Evolutionary conservation across 2,797 vertebrate genomes (phyloP), one percentile per base, ranked within the genome.

Genomic region (Erithacus rubecula): DNA sequence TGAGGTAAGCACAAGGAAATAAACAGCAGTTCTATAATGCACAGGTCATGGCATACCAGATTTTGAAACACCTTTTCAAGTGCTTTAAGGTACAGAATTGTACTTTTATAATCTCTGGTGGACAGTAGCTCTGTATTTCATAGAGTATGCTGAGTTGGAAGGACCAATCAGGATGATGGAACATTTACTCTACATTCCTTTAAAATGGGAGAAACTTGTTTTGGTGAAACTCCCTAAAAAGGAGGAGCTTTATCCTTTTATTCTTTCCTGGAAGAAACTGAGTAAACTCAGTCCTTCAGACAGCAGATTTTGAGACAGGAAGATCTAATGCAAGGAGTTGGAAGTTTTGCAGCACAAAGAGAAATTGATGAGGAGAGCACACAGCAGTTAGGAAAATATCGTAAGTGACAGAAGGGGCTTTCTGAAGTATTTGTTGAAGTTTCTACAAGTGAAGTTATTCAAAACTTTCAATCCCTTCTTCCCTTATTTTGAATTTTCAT

Each of bases 81-180:
- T 47, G 2, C 2, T 6, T 70, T 29, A 19, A 70, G 44, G 23
- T 21, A 46, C 10, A 64, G 49, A 64, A 60, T 4, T 30, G 10
- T 14, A 36, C 39, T 74, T 89, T 80, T 55, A 44, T 74, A 52
- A 56, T 39, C 39, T 74, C 49, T 74, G 37, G 4, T 52, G 32
- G 22, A 36, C 39, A 53, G 23, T 23, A 75, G 3, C 18, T 83
- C 14, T 80, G 15, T 55, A 39, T 83, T 63, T 56, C 64, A 69
- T 34, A 22, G 20, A 29, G 22, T 34, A 34, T 34, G 17, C 17
- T 30, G 18, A 70, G 10, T 24, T 44, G 8, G 43, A 56, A 44
- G 24, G 5, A 30, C 3, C 15, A 10, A 5, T 39, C 24, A 76
- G 37, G 3, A 63, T n/a, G 37, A 51, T 16, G 0, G 0, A 63